Percentiles rank a stretch among this genome's conserved stretches.
phyloP scores from a whole-genome alignment of 1,140 invertebrate species.

The Pseudachorutes palmiensis region DNA sequence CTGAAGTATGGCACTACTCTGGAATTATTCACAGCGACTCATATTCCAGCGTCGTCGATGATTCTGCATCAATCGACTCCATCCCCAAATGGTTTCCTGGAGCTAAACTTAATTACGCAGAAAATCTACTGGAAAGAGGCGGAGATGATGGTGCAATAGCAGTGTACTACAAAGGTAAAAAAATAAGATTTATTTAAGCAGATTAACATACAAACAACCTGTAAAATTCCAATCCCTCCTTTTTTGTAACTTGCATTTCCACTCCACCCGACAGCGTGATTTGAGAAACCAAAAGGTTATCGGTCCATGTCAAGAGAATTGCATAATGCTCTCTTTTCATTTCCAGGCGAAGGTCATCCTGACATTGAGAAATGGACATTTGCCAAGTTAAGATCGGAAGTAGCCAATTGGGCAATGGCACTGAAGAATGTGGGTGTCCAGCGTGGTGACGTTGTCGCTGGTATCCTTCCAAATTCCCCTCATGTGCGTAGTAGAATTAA shows the following conservation, averaged over 20 bases:
- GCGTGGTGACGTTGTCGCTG: conserved; percentile 47
- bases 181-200: conserved; percentile 1
- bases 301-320: too few relatives aligned
- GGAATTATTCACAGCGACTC: conserved; percentile 28
- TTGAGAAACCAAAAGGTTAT: too few relatives aligned
- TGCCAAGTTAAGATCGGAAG: conserved; percentile 42
- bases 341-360: conserved; percentile 43
- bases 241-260: too few relatives aligned
- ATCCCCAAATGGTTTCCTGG: conserved; percentile 38
- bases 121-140: conserved; percentile 36
- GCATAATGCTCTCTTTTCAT: not conserved
- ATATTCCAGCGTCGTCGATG: conserved; percentile 30
- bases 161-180: conserved; percentile 36
- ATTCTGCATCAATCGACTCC: conserved; percentile 27
- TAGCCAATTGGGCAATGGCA: conserved; percentile 43
- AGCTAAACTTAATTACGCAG: conserved; percentile 36
- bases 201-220: too few relatives aligned
- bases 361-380: conserved; percentile 43
- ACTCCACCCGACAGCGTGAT: too few relatives aligned
- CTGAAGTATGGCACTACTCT: conserved; percentile 30
- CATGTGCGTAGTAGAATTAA: conserved; percentile 23
- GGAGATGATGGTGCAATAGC: conserved; percentile 30
- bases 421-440: conserved; percentile 44
- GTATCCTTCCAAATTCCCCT: conserved; percentile 41
- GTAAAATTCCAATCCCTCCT: too few relatives aligned